A percentile compares a stretch with the other conserved stretches of the same genome.
Evolutionary conservation across 2,888 invertebrate genomes (phyloP).

Genomic region (Sepioteuthis lessoniana): DNA sequence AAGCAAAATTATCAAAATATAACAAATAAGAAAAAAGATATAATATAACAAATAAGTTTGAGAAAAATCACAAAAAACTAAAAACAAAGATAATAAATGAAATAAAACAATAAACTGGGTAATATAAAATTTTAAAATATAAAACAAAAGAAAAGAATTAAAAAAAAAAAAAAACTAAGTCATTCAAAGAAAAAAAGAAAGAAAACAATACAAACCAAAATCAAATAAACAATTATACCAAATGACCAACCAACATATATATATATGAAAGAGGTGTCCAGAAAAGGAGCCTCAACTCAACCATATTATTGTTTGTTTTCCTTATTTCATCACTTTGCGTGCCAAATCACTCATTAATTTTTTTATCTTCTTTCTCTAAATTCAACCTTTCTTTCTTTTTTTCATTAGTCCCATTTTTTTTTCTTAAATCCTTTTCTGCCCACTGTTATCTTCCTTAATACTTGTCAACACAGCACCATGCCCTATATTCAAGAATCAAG

Average conservation of each 20-base stretch:
- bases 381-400: not conserved
- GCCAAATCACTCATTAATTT: not conserved
- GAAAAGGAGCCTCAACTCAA: not conserved
- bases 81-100: too few species aligned
- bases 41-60: too few species aligned
- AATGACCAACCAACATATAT: not conserved
- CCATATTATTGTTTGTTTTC: not conserved
- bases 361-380: not conserved
- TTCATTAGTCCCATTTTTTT: not conserved
- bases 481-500: conserved; percentile 1
- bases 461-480: not conserved
- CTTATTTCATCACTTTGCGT: not conserved
- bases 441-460: not conserved
- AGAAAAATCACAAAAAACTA: too few species aligned
- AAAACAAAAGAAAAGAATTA: too few species aligned
- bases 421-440: not conserved
- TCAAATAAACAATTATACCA: not conserved
- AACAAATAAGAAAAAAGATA: too few species aligned
- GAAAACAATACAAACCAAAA: not conserved
- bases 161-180: too few species aligned
- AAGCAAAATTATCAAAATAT: too few species aligned
- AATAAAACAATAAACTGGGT: too few species aligned
- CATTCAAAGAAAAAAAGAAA: not conserved
- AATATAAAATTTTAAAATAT: too few species aligned
- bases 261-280: not conserved